Base-by-base conservation (phyloP, 2,888 invertebrate species). In the Erebia ligea region DNA sequence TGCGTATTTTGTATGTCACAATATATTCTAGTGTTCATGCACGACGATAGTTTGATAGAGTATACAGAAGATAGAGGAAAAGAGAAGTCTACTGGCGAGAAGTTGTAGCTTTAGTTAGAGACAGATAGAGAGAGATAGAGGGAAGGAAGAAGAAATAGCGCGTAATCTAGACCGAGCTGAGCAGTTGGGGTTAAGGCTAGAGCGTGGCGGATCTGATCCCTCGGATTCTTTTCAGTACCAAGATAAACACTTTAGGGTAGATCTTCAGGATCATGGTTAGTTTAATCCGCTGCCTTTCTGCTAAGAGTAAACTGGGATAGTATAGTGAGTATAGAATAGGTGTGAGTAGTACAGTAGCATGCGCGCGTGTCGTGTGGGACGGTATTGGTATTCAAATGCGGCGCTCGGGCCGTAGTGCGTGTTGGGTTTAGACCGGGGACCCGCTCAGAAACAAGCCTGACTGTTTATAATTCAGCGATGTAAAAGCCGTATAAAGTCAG, bases 371-470 rank as follows among this genome's bases (percentile, higher is more conserved):
- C 86, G 89, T 91, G 93, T 92, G 88, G 86, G 86, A 88, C 87
- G 93, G 95, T 95, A 95, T 95, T 95, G 95, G 95, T 95, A 95
- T 95, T 95, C 95, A 95, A 95, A 95, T 95, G 95, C 95, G 93
- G 92, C 92, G 91, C 90, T 92, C 91, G 92, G 90, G 91, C 89
- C 89, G 81, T 86, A 83, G 89, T 90, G 91, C 86, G 87, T 88
- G 90, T 85, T 73, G 81, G 80, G 82, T 82, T 78, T 80, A 77
- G 80, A 79, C 82, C 81, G 77, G 65, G 74, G 75, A 74, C 75
- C 71, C 69, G 69, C 68, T 71, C 68, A 73, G 70, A 70, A 59
- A 64, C 74, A 58, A 72, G 69, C 68, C 66, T 66, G 62, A 65
- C 21, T 48, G 62, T 72, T 56, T 58, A 15, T 40, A 58, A 54